Evolutionary conservation across 1,140 invertebrate genomes (phyloP).

Genomic region (Melanaphis sacchari): DNA sequence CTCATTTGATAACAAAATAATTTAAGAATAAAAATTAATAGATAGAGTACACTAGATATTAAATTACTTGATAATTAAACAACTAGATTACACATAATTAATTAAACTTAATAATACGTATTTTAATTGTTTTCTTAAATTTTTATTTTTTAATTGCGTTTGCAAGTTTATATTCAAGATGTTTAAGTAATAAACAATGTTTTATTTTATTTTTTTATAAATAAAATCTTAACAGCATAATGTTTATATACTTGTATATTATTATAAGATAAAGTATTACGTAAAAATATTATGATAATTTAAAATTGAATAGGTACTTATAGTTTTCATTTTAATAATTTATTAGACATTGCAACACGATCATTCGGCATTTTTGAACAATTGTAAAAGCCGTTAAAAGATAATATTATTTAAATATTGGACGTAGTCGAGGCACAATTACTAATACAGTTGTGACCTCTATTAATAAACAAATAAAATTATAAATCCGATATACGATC

Average conservation of each 20-base stretch:
- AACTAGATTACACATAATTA: neutral
- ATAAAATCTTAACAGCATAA: neutral
- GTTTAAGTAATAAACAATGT: neutral
- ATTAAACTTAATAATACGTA: too few relatives aligned
- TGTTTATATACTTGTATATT: slow-evolving; percentile 3
- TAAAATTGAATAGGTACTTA: neutral
- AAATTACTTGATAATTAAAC: too few relatives aligned
- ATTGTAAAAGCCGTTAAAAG: slow-evolving; percentile 23
- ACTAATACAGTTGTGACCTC: slow-evolving; percentile 43
- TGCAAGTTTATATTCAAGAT: neutral
- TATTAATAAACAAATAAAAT: neutral
- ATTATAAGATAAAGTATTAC: neutral
- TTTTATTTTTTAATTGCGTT: neutral
- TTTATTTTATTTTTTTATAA: neutral
- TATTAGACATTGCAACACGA: slow-evolving; percentile 25
- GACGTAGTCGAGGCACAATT: slow-evolving; percentile 7
- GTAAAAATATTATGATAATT: slow-evolving; percentile 17
- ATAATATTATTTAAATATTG: slow-evolving; percentile 41
- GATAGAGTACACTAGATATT: neutral
- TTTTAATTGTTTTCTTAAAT: neutral
- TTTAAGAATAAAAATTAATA: too few relatives aligned
- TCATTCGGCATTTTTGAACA: slow-evolving; percentile 37
- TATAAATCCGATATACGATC: slow-evolving; percentile 22
- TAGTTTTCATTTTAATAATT: neutral
- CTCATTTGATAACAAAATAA: too few relatives aligned